Evolutionary conservation across 2,888 invertebrate genomes (phyloP).

Genomic region (Dastarcus helophoroides): DNA sequence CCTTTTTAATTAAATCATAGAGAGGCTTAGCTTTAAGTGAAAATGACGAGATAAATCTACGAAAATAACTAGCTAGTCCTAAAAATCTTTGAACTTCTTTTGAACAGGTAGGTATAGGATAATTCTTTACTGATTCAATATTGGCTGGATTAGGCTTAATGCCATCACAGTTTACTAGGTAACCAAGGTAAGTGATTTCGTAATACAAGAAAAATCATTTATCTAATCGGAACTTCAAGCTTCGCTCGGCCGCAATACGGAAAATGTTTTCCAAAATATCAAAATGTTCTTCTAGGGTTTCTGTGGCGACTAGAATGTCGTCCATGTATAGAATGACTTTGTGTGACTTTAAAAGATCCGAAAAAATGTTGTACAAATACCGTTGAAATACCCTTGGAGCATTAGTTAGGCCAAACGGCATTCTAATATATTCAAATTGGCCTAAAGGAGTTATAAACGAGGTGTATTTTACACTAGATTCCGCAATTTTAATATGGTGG

Average conservation of each 20-base stretch:
- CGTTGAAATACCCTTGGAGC: conserved; percentile 17
- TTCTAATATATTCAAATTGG: conserved; percentile 15
- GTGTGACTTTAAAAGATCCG: conserved; percentile 4
- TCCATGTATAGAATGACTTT: conserved; percentile 11
- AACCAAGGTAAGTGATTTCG: conserved; percentile 20
- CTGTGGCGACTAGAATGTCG: conserved; percentile 10
- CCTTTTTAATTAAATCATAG: conserved; percentile 17
- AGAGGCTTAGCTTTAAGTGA: conserved; percentile 17
- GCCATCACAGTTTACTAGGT: conserved; percentile 14
- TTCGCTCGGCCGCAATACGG: conserved; percentile 1
- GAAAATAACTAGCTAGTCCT: conserved; percentile 22
- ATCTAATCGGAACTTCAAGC: conserved; percentile 11
- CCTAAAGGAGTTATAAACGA: conserved; percentile 19
- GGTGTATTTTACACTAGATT: conserved; percentile 14
- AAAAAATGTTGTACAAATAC: conserved; percentile 12
- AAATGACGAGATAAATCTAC: conserved; percentile 21
- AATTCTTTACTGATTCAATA: conserved; percentile 12
- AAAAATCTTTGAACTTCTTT: conserved; percentile 20
- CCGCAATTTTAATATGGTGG: conserved; percentile 15
- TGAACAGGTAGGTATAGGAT: conserved; percentile 16
- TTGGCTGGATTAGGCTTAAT: conserved; percentile 12
- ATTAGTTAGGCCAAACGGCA: conserved; percentile 20
- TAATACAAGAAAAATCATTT: conserved; percentile 17
- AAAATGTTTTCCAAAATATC: conserved; percentile 9
- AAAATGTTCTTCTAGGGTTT: conserved; percentile 9